Evolutionary conservation across 2,113 vertebrate genomes (phyloP).

Genomic region (Chascanopsetta lugubris): DNA sequence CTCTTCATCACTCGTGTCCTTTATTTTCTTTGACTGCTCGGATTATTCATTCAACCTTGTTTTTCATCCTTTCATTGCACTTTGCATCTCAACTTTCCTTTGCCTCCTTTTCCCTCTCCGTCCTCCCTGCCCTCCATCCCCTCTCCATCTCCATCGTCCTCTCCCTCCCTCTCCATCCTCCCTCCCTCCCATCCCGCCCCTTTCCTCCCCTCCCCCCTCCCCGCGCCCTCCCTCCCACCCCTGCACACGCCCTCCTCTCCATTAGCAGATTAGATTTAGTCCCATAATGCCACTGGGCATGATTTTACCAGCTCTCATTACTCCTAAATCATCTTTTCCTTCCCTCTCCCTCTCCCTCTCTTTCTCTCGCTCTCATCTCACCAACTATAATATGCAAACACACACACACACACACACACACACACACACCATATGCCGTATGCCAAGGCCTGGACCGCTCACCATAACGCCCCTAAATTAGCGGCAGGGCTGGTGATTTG

Average conservation of each 20-base stretch:
- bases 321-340: slow-evolving; percentile 74
- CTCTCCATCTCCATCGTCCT: slow-evolving; percentile 40
- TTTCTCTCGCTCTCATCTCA: slow-evolving; percentile 23
- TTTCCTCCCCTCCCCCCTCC: slow-evolving; percentile 24
- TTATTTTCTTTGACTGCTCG: not conserved
- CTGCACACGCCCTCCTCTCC: slow-evolving; percentile 57
- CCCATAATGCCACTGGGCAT: slow-evolving; percentile 75
- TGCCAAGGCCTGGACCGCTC: slow-evolving; percentile 38
- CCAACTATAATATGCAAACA: slow-evolving; percentile 48
- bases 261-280: slow-evolving; percentile 82
- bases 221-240: slow-evolving; percentile 21
- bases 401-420: slow-evolving; percentile 45
- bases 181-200: slow-evolving; percentile 24
- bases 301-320: slow-evolving; percentile 77
- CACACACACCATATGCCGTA: slow-evolving; percentile 29
- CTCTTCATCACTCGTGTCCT: not conserved
- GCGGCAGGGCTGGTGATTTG: slow-evolving; percentile 68
- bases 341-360: slow-evolving; percentile 22
- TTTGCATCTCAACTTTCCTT: not conserved
- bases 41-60: not conserved
- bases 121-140: slow-evolving; percentile 25
- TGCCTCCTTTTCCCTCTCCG: not conserved
- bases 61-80: not conserved
- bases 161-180: slow-evolving; percentile 37
- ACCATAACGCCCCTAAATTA: slow-evolving; percentile 60